Evolutionary conservation across 2,113 vertebrate species (phyloP).

Genomic region (Pycnonotus jocosus): DNA sequence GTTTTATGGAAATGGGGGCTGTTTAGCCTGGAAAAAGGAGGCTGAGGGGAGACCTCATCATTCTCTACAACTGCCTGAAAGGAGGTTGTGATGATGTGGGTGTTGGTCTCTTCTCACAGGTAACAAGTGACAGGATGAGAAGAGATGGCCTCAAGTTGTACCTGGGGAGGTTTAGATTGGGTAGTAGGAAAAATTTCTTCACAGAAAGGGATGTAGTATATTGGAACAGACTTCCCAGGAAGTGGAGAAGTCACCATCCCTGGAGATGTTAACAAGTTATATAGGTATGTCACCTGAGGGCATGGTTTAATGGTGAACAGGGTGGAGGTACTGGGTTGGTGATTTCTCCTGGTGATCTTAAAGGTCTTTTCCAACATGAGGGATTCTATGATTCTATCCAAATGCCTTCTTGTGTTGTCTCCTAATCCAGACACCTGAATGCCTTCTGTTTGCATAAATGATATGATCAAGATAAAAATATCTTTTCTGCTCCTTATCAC

Average conservation of each 20-base stretch:
- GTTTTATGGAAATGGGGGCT: neutral
- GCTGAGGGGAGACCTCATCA: neutral
- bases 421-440: neutral
- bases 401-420: neutral
- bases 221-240: neutral
- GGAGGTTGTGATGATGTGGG: neutral
- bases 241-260: neutral
- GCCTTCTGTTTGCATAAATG: neutral
- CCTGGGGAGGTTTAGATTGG: neutral
- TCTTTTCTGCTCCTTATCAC: neutral
- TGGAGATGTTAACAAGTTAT: neutral
- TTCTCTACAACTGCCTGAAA: neutral
- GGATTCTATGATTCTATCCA: neutral
- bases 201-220: neutral
- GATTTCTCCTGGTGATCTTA: neutral
- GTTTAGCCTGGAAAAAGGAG: neutral
- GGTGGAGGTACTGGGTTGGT: neutral
- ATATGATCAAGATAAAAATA: neutral
- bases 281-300: neutral
- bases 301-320: neutral
- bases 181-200: neutral
- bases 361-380: neutral
- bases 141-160: neutral
- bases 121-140: too few relatives aligned
- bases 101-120: neutral